Evolutionary conservation across 2,797 vertebrate genomes (phyloP).

Genomic region (Champsocephalus gunnari): DNA sequence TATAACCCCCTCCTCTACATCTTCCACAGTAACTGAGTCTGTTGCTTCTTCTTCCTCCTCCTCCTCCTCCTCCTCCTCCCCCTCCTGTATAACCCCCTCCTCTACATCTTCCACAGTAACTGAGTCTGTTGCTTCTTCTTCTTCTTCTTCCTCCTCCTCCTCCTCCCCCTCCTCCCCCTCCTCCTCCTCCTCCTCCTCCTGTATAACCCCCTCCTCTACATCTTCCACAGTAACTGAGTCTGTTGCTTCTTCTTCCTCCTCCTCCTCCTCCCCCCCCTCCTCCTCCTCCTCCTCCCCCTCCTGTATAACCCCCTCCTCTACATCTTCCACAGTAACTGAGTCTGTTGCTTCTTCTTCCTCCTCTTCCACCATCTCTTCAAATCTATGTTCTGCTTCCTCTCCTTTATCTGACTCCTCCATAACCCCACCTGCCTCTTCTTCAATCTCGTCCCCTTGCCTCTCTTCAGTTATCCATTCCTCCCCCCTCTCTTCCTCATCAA

Average conservation of each 20-base stretch:
- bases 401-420: background rate
- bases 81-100: background rate
- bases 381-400: background rate
- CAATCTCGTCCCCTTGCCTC: background rate
- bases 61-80: background rate
- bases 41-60: background rate
- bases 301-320: too few species aligned
- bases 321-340: background rate
- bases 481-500: background rate
- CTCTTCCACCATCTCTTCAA: background rate
- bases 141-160: background rate
- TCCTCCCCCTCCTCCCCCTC: background rate
- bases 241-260: too few species aligned
- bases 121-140: background rate
- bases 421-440: conserved; percentile 2
- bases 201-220: background rate
- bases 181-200: conserved; percentile 1
- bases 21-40: background rate
- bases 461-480: background rate
- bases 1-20: background rate
- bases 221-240: too few species aligned
- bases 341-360: background rate
- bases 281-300: conserved; percentile 7
- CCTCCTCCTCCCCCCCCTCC: background rate
- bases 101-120: background rate